A percentile compares a stretch with the other conserved stretches of the same genome.
These are phyloP conservation scores for Meghimatium bilineatum DNA, from an alignment of 2,888 invertebrate species.

Conservation along the genomic window DNA sequence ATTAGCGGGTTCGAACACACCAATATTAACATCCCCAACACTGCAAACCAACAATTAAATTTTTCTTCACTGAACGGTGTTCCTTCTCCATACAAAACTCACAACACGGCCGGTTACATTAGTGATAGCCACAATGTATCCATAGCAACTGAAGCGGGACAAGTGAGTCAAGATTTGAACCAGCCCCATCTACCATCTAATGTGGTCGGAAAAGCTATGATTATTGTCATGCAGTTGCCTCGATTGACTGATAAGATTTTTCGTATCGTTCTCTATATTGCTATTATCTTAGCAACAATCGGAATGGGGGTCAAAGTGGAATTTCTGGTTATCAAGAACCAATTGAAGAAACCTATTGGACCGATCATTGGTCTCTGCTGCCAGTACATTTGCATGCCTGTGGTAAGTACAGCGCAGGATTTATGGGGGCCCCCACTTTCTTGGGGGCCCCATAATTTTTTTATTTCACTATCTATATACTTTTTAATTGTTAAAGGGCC, in stretches of 20 bases:
- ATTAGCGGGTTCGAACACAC: not conserved
- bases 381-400: conserved; percentile 79
- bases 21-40: not conserved
- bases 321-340: conserved; percentile 73
- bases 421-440: too few species aligned
- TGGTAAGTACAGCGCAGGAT: conserved; percentile 78
- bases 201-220: conserved; percentile 34
- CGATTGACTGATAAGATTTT: conserved; percentile 69
- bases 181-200: not conserved
- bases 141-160: not conserved
- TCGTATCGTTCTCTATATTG: conserved; percentile 67
- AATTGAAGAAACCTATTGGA: conserved; percentile 78
- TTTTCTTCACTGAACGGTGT: not conserved
- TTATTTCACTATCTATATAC: too few species aligned
- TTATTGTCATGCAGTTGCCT: conserved; percentile 59
- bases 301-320: conserved; percentile 79
- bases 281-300: conserved; percentile 76
- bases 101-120: not conserved
- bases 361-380: conserved; percentile 79
- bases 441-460: too few species aligned
- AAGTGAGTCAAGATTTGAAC: not conserved
- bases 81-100: not conserved
- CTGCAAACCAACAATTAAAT: not conserved
- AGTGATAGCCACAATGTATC: not conserved
- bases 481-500: too few species aligned